Base-by-base conservation (phyloP, 2,888 invertebrate species). In the Hydroisotoma schaefferi region DNA sequence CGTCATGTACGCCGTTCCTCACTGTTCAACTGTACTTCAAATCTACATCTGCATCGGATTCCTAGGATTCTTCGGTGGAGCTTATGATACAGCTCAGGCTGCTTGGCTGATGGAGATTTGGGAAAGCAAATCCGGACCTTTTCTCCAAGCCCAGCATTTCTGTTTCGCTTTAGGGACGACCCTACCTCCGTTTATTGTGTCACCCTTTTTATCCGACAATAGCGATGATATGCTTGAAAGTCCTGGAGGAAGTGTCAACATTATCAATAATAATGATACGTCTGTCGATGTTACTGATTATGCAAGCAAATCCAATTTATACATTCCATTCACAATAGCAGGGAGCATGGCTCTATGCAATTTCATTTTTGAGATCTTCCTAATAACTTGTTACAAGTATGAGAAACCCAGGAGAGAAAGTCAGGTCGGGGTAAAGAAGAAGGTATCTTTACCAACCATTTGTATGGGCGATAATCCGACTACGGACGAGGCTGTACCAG, bases 31-130 rank as follows among this genome's bases (percentile, higher is more conserved):
- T 1, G 23, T 64, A 5, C 25, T 38, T 1, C 20, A 55, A 10
- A 66, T 68, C 40, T 70, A 63, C 26, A 33, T 40, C 15, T 22
- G 40, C 10, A 64, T 57, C 2, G 68, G 44, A 2, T 2, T 60
- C 15, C 44, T 62, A 5, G 70, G 70, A 23, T 61, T 70, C 18
- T 63, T 52, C 6, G 53, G 46, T 1, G 67, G 65, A 8, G 61
- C 63, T 5, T 60, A 56, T n/a, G 68, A 65, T 46, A 59, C 59
- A 2, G 57, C 59, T n/a, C 61, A 63, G 44, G 38, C 65, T 5
- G 63, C 63, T 1, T 66, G 66, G 67, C 59, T 66, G 4, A 64
- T 70, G 29, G 64, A 70, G 60, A 63, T 69, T 43, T 65, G 65
- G 65, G 51, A 61, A 38, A 22, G 40, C 2, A 43, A 61, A 28